Evolutionary conservation across 2,797 vertebrate genomes (phyloP).

Genomic region (Loriculus beryllinus): DNA sequence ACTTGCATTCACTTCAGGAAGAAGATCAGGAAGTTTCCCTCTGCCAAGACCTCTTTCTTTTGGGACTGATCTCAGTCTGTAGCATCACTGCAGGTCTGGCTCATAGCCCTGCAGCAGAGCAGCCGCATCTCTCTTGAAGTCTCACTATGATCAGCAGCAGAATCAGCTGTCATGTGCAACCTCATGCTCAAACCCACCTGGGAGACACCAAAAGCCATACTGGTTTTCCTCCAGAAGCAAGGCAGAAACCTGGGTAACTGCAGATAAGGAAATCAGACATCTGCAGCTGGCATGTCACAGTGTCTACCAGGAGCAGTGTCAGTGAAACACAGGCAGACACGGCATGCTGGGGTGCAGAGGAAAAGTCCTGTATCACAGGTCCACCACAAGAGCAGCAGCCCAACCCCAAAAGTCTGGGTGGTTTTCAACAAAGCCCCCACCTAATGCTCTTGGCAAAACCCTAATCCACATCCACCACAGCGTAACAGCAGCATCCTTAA

Average conservation of each 20-base stretch:
- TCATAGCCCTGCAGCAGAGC: rapidly evolving
- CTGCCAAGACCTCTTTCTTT: not conserved
- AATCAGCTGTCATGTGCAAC: not conserved
- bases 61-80: not conserved
- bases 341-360: rapidly evolving
- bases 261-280: constrained; percentile 14
- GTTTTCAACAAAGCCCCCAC: not conserved
- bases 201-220: not conserved
- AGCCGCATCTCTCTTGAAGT: rapidly evolving
- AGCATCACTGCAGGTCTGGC: not conserved
- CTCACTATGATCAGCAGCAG: not conserved
- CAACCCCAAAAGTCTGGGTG: not conserved
- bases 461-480: not conserved
- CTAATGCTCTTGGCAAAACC: not conserved
- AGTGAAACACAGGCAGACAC: not conserved
- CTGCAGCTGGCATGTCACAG: not conserved
- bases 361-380: not conserved
- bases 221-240: not conserved
- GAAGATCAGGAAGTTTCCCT: not conserved
- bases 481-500: not conserved
- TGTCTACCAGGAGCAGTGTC: rapidly evolving
- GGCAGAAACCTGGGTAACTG: not conserved
- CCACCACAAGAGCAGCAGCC: rapidly evolving
- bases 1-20: not conserved
- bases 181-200: not conserved